phyloP scores from a whole-genome alignment of 92 coral and sea anemone genomes.

The Porites divaricata region DNA sequence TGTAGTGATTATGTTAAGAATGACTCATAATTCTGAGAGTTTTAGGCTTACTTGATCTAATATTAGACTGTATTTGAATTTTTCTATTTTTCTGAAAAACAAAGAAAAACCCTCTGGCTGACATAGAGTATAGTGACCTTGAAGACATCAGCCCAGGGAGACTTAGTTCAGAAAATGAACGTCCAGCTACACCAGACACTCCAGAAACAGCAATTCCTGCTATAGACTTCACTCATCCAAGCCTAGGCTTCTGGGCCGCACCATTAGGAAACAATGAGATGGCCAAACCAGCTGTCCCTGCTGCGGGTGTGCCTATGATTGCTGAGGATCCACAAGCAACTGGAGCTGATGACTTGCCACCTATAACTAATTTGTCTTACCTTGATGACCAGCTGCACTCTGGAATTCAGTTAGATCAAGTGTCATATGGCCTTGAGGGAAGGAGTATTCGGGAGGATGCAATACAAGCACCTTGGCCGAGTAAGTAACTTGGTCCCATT shows the following conservation, averaged over 20 bases:
- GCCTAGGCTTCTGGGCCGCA: conserved; percentile 79
- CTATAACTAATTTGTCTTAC: not conserved
- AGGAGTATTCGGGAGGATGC: not conserved
- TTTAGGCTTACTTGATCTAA: not conserved
- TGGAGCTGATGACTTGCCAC: not conserved
- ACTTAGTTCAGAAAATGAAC: conserved; percentile 1
- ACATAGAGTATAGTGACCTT: conserved; percentile 44
- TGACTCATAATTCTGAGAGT: not conserved
- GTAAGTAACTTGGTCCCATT: not conserved
- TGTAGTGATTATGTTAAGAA: not conserved
- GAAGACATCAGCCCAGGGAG: conserved; percentile 53
- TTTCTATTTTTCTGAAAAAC: not conserved
- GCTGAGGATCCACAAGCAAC: not conserved
- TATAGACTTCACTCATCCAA: conserved; percentile 77
- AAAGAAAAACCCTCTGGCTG: not conserved
- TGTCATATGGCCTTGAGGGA: not conserved
- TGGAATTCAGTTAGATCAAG: conserved; percentile 5
- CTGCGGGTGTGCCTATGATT: not conserved
- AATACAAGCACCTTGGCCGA: conserved; percentile 19
- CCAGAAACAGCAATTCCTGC: conserved; percentile 91
- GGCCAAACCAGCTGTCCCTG: conserved; percentile 15
- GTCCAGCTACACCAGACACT: conserved; percentile 69
- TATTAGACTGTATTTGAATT: not conserved
- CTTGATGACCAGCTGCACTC: not conserved
- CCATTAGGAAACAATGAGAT: conserved; percentile 20